These are phyloP conservation scores for Meda fulgida DNA, from an alignment of 2,797 vertebrate species.

Conservation along the genomic window DNA sequence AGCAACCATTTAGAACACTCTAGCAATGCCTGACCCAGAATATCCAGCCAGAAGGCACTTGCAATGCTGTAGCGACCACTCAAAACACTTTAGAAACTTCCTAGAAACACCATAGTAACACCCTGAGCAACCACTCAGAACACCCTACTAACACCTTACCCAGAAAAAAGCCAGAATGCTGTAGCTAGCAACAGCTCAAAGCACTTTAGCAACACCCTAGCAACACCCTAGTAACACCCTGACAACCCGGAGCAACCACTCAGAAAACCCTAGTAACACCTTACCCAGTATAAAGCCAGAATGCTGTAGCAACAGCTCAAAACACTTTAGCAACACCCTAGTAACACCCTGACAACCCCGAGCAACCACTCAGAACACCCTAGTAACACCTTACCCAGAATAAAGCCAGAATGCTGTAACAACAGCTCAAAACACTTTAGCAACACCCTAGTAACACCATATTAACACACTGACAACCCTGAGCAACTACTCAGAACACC, in stretches of 20 bases:
- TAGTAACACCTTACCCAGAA: background rate
- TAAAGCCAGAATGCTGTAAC: no score
- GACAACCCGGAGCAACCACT: no score
- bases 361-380: background rate
- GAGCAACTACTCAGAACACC: background rate
- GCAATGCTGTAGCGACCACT: background rate
- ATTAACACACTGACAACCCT: background rate
- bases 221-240: background rate
- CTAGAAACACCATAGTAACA: background rate
- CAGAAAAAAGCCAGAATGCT: background rate
- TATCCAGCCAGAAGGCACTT: no score
- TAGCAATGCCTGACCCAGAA: background rate
- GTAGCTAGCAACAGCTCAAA: no score
- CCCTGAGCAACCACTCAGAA: background rate
- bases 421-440: no score
- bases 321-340: background rate
- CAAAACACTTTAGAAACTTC: background rate
- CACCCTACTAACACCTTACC: background rate
- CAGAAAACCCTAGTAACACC: no score
- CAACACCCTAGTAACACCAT: background rate
- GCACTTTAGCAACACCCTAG: background rate
- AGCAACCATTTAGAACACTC: no score
- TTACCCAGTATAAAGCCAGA: background rate
- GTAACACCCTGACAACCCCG: background rate
- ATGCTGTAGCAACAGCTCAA: background rate